Conservation (phyloP, 2,888 invertebrate genomes). For the Dione juno region DNA sequence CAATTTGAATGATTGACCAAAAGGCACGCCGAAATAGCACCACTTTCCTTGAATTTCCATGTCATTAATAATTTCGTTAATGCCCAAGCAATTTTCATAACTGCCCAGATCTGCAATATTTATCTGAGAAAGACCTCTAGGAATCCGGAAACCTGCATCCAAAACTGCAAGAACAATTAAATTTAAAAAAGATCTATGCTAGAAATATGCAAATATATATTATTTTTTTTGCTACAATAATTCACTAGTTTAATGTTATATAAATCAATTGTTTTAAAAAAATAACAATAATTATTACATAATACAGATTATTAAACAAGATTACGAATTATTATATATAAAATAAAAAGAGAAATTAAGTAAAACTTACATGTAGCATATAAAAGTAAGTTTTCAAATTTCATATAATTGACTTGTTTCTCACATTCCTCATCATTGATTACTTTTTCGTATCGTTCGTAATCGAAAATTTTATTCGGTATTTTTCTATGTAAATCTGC, state of each 20-base stretch:
- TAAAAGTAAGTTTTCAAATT: slow-evolving; percentile 49
- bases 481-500: slow-evolving; percentile 46
- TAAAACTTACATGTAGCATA: slow-evolving; percentile 62
- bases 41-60: slow-evolving; percentile 58
- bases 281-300: slow-evolving; percentile 2
- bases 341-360: not conserved
- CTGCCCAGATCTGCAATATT: slow-evolving; percentile 56
- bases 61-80: slow-evolving; percentile 47
- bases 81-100: slow-evolving; percentile 57
- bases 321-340: not conserved
- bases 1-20: slow-evolving; percentile 48
- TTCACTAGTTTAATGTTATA: no score
- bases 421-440: slow-evolving; percentile 62
- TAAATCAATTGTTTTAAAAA: no score
- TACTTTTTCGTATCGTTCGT: slow-evolving; percentile 60
- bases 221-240: no score
- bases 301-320: not conserved
- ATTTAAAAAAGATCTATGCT: no score
- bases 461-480: slow-evolving; percentile 57
- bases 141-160: slow-evolving; percentile 56
- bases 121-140: slow-evolving; percentile 52
- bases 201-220: no score
- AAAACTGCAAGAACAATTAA: slow-evolving; percentile 47
- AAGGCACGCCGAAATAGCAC: slow-evolving; percentile 55
- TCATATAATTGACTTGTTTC: slow-evolving; percentile 59